Base-by-base conservation (phyloP, 2,888 invertebrate genomes). In the Antheraea yamamai region DNA sequence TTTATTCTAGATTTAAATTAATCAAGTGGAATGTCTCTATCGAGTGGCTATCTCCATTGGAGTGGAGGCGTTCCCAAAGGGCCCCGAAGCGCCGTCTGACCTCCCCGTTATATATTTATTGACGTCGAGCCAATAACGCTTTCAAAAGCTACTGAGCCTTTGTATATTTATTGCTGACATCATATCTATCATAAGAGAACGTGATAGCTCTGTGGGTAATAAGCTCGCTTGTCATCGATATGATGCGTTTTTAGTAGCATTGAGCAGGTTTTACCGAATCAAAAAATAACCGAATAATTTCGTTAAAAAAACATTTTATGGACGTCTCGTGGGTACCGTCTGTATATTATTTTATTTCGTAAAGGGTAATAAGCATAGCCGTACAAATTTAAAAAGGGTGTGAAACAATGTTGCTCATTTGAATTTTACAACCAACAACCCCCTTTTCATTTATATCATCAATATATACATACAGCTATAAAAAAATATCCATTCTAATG, bases 21-120 rank as follows among this genome's bases (percentile, higher is more conserved):
- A 87, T 89, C 85, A 87, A 84, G 82, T 82, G 82, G 83, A 87
- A 85, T 84, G 85, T 87, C 85, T 84, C 83, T 82, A 84, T 84
- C 81, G 77, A 81, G 78, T 82, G 79, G 77, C 79, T 80, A 81
- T 82, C 84, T 83, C 79, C 81, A 80, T 78, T 76, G 75, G 79
- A 83, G 82, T 83, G 82, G 80, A 77, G 80, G 78, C 80, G 79
- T 77, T 81, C 82, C 82, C 82, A 77, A 77, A 81, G 83, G 64
- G 26, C 80, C 79, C 81, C 78, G 79, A 3, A 83, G 81, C 78
- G 81, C 75, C 79, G 80, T 75, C 84, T 83, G 84, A 84, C 84
- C 83, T 82, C 79, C 81, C 81, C 81, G 77, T 74, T 83, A 83
- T 85, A 86, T 87, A 86, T 87, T 86, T 87, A 84, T 85, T 81